Conservation (phyloP, 2,113 vertebrate species). For the Tupaia chinensis region DNA sequence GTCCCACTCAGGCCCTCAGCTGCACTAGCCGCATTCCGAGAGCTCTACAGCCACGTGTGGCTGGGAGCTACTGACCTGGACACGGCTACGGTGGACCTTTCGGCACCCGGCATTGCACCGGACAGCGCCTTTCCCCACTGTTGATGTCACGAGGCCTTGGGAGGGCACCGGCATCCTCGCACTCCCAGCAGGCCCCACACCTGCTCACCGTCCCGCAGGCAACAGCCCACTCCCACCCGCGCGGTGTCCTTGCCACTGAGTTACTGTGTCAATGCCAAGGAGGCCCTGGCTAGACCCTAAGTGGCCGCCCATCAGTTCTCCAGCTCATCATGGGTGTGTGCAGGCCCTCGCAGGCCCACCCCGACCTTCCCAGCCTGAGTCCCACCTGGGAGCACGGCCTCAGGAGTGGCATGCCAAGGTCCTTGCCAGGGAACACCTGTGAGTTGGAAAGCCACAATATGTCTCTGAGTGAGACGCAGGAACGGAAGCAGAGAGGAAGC, state of each 20-base stretch:
- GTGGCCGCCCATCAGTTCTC: neutral
- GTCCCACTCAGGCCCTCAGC: neutral
- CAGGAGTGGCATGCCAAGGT: neutral
- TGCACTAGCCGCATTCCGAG: neutral
- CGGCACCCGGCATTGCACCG: too few relatives aligned
- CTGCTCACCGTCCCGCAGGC: neutral
- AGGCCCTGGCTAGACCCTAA: neutral
- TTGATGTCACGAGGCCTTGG: neutral
- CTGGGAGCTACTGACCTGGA: neutral
- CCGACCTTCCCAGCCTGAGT: too few relatives aligned
- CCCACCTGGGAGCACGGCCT: neutral
- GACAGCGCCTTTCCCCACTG: too few relatives aligned
- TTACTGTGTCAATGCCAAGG: neutral
- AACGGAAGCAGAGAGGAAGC: neutral
- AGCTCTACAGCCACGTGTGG: neutral
- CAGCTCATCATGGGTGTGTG: too few relatives aligned
- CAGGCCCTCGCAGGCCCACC: neutral
- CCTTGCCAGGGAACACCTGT: fast-evolving
- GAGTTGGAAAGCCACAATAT: neutral
- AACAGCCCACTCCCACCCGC: neutral
- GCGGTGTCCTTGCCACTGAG: neutral
- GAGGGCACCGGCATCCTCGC: neutral
- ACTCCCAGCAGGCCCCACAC: neutral
- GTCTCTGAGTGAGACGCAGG: too few relatives aligned
- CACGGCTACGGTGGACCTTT: fast-evolving